These are phyloP conservation scores for Nephotettix cincticeps DNA, from an alignment of 1,140 invertebrate genomes.

Conservation along the genomic window DNA sequence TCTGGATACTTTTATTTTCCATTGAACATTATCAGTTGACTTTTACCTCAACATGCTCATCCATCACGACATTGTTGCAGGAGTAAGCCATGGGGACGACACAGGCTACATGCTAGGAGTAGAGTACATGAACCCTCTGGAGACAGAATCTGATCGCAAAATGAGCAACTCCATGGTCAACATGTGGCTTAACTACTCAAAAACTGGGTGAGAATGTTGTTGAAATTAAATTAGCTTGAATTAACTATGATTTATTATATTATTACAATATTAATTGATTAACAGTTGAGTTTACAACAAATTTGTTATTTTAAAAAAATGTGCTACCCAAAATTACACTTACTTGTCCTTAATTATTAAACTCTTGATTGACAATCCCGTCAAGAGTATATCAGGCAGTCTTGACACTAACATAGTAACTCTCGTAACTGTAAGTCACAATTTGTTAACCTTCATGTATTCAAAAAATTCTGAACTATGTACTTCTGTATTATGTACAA, in stretches of 20 bases:
- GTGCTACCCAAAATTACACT: neutral
- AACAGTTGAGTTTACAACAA: neutral
- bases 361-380: neutral
- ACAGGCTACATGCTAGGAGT: slow-evolving; percentile 32
- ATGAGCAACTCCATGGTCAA: slow-evolving; percentile 34
- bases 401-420: too few species aligned
- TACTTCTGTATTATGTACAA: too few species aligned
- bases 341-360: neutral
- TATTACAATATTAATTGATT: neutral
- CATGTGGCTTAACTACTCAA: slow-evolving; percentile 31
- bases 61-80: too few species aligned
- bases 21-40: too few species aligned
- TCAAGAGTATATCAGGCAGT: too few species aligned
- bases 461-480: too few species aligned
- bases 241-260: neutral
- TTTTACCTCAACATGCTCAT: too few species aligned
- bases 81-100: slow-evolving; percentile 35
- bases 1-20: neutral
- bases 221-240: neutral
- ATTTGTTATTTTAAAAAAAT: neutral
- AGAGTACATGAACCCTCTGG: slow-evolving; percentile 29
- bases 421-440: too few species aligned
- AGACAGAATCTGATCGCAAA: slow-evolving; percentile 26
- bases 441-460: too few species aligned
- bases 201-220: slow-evolving; percentile 31